A percentile compares a stretch with the other conserved stretches of the same genome.
Conservation (phyloP, 2,797 vertebrate genomes). For the Mormyrops attenuatus region DNA sequence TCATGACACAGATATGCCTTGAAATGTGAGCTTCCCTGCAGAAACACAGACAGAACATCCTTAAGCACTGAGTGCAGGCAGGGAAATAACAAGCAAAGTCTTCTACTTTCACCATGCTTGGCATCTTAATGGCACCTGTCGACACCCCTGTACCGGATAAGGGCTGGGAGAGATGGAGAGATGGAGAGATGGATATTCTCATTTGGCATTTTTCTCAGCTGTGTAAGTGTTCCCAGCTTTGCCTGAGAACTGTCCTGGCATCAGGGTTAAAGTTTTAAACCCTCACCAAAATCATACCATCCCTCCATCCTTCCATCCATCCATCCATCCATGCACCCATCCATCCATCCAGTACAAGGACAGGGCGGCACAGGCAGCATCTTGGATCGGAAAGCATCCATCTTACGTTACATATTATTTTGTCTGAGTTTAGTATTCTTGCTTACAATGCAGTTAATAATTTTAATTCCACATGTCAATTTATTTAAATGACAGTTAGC, state of each 20-base stretch:
- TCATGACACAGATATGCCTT: background rate
- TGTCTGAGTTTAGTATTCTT: background rate
- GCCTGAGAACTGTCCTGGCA: background rate
- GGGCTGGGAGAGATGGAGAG: background rate
- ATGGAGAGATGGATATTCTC: background rate
- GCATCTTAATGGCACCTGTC: background rate
- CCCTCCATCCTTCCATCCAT: background rate
- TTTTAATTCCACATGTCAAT: background rate
- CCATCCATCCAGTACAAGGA: background rate
- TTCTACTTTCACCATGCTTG: background rate
- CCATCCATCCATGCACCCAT: background rate
- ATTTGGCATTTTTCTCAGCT: background rate
- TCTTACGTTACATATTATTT: background rate
- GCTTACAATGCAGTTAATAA: background rate
- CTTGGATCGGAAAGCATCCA: background rate
- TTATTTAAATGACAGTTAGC: constrained; percentile 1
- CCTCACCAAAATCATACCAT: background rate
- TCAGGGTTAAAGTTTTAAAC: background rate
- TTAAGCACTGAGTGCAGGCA: background rate
- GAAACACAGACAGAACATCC: background rate
- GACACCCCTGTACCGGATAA: background rate
- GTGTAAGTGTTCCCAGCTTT: background rate
- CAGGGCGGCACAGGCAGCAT: background rate
- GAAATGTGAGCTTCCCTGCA: background rate
- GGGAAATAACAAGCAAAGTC: background rate